Evolutionary conservation across 2,888 invertebrate species (phyloP).

Genomic region (Agriopis leucophaearia): DNA sequence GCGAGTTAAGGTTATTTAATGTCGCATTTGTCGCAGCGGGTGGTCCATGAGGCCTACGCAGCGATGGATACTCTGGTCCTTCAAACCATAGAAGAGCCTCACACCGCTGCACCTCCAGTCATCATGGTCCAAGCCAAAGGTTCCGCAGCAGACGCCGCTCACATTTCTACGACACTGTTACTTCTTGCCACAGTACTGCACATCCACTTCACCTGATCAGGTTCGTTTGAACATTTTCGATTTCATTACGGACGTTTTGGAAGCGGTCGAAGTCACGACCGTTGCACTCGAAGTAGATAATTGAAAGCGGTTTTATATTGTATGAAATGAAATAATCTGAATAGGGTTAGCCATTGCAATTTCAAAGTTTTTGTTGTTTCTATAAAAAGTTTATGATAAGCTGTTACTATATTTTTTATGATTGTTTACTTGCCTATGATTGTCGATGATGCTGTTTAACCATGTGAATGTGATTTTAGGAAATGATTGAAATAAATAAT

Average conservation of each 20-base stretch:
- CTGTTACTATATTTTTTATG: constrained; percentile 20
- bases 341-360: neutral
- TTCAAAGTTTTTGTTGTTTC: constrained; percentile 4
- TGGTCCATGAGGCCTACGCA: constrained; percentile 77
- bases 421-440: constrained; percentile 6
- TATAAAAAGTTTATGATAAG: constrained; percentile 18
- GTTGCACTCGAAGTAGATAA: neutral
- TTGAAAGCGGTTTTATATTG: neutral
- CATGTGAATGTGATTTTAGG: constrained; percentile 10
- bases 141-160: neutral
- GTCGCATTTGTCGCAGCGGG: constrained; percentile 61
- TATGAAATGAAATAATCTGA: constrained; percentile 1
- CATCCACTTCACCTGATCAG: constrained; percentile 13
- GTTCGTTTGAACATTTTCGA: neutral
- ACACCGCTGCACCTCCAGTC: constrained; percentile 43
- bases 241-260: neutral
- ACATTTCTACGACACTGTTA: neutral
- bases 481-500: constrained; percentile 20
- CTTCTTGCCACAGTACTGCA: constrained; percentile 3
- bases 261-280: neutral
- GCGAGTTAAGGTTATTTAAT: neutral
- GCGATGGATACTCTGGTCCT: constrained; percentile 76
- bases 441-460: neutral
- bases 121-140: constrained; percentile 42
- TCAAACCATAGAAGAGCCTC: constrained; percentile 56